phyloP scores from a whole-genome alignment of 2,113 vertebrate genomes.

The Puntigrus tetrazona region DNA sequence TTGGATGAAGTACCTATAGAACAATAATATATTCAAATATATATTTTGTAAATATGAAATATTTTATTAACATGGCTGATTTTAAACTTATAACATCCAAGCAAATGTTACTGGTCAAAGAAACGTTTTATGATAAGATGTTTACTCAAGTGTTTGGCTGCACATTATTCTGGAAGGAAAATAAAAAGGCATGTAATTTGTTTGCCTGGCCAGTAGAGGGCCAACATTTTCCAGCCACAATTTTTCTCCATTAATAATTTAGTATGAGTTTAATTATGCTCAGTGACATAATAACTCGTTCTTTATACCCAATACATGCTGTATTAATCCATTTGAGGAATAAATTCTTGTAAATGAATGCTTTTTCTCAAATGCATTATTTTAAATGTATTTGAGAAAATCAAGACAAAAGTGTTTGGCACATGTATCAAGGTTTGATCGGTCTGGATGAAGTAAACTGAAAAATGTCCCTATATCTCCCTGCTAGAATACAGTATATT shows the following conservation, averaged over 20 bases:
- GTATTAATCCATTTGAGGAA: background rate
- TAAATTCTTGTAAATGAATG: background rate
- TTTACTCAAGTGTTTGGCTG: background rate
- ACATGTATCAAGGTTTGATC: background rate
- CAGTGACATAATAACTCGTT: background rate
- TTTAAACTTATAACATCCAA: background rate
- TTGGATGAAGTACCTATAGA: background rate
- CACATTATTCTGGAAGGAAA: background rate
- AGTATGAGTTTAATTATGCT: background rate
- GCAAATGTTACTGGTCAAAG: background rate
- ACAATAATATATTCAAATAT: background rate
- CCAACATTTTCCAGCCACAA: background rate
- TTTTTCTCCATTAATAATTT: background rate
- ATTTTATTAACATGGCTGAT: background rate
- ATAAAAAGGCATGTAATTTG: background rate
- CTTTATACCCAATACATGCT: background rate
- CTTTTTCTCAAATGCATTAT: background rate
- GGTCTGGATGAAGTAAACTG: background rate
- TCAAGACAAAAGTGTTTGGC: background rate
- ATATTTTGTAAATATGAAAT: background rate
- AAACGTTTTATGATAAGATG: background rate
- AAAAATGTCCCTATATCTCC: background rate
- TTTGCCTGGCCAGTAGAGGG: constrained; percentile 13
- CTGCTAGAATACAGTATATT: background rate
- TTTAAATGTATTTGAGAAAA: background rate